Evolutionary conservation across 2,113 vertebrate genomes (phyloP), one percentile per base, ranked within the genome.

Genomic region (Toxotes jaculatrix): DNA sequence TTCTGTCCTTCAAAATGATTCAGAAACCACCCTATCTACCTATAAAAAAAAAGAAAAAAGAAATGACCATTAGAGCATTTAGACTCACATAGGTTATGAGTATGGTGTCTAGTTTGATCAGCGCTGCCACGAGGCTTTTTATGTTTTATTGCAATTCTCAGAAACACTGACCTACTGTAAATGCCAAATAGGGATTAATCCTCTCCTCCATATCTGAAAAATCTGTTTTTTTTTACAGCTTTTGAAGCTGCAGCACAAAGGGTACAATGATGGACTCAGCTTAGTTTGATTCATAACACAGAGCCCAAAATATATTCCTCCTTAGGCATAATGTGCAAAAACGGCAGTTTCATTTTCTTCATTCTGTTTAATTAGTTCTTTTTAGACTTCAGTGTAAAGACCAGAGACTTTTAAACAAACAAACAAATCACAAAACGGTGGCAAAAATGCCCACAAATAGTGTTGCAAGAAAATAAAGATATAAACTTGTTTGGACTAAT

Each of bases 151-250:
- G 17, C 36, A 31, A 21, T 63, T 40, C n/a, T 71, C n/a, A n/a
- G 3, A 40, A 59, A 57, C 19, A 23, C 12, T 43, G 67, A 59
- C 51, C 31, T 43, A 11, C 61, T 51, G 68, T 38, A 63, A 76
- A 68, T 68, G 62, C 43, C 71, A 77, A 57, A 80, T 1, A 1
- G 4, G 23, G 47, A 63, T 42, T 74, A 60, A 79, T 67, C 42
- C 23, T 17, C 19, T 13, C 1, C 60, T 76, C 12, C 47, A 4
- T 19, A 43, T 31, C 13, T 12, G 5, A 51, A 34, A 67, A 27
- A 60, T 45, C 4, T 31, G 60, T 11, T 27, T 61, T 65, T 55
- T 53, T 12, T 19, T 49, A 10, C 61, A 5, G 31, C 11, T 81
- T 75, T 21, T 71, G 51, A 63, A 77, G 47, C 61, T 19, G 40